A percentile compares a stretch with the other conserved stretches of the same genome.
Conservation (phyloP, 2,113 vertebrate species). For the Petrocephalus zakoni region DNA sequence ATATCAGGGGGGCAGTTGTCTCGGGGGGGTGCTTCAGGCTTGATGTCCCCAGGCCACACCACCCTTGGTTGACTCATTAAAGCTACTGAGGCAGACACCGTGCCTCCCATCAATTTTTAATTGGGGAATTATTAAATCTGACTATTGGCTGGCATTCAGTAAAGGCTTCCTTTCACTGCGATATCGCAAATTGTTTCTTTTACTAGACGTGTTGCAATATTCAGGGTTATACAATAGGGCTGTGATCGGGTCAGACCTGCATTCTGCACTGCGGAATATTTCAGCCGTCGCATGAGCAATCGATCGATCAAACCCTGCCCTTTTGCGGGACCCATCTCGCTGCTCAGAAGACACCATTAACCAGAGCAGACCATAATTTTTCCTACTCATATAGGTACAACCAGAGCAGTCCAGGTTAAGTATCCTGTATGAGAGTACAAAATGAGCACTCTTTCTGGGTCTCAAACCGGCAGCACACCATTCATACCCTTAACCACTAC, state of each 20-base stretch:
- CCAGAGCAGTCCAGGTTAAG: background rate
- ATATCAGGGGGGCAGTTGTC: conserved; percentile 18
- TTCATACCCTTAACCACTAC: background rate
- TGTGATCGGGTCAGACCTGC: background rate
- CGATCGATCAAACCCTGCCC: background rate
- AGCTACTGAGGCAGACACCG: background rate
- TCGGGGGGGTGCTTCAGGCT: conserved; percentile 25
- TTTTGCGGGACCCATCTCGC: background rate
- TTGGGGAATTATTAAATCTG: conserved; percentile 14
- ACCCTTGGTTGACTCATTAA: conserved; percentile 30
- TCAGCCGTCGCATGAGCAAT: background rate
- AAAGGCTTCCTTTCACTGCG: background rate
- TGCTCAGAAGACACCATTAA: background rate
- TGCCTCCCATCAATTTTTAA: conserved; percentile 21
- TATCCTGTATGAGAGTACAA: background rate
- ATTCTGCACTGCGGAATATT: background rate
- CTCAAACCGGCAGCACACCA: background rate
- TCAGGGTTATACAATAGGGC: background rate
- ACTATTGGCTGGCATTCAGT: background rate
- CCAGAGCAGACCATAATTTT: background rate
- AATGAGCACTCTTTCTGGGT: background rate
- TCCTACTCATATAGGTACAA: background rate
- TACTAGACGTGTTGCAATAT: background rate
- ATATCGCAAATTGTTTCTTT: background rate
- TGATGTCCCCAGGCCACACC: conserved; percentile 36